Conservation (phyloP, 1,140 invertebrate species). For the Drosophila azteca region DNA sequence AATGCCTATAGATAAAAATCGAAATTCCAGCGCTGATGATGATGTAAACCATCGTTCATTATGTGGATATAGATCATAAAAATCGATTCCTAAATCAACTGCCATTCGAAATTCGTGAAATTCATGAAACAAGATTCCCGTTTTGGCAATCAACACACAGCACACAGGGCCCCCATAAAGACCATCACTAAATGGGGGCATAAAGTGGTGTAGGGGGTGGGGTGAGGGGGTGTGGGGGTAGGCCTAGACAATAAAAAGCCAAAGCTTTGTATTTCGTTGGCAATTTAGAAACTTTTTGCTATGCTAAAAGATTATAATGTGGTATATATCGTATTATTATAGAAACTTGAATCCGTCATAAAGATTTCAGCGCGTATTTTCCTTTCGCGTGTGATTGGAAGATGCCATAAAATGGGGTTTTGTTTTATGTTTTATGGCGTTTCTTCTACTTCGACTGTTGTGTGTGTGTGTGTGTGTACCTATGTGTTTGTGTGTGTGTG, state of each 20-base stretch:
- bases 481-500: neutral
- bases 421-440: constrained; percentile 21
- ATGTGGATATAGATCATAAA: constrained; percentile 44
- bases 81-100: constrained; percentile 31
- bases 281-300: constrained; percentile 54
- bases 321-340: constrained; percentile 55
- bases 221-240: too few relatives aligned
- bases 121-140: constrained; percentile 31
- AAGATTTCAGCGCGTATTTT: constrained; percentile 65
- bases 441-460: constrained; percentile 11
- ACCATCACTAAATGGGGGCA: constrained; percentile 52
- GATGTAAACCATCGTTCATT: constrained; percentile 28
- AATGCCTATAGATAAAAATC: constrained; percentile 1
- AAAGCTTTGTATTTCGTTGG: constrained; percentile 41
- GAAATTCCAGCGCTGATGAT: constrained; percentile 25
- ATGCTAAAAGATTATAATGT: constrained; percentile 41
- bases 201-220: constrained; percentile 5
- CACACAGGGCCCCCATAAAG: constrained; percentile 33
- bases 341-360: constrained; percentile 70
- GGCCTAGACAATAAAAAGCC: constrained; percentile 54
- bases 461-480: constrained; percentile 2
- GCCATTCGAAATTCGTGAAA: constrained; percentile 25
- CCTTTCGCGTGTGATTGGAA: constrained; percentile 57
- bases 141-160: constrained; percentile 38
- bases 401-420: constrained; percentile 63